Evolutionary conservation across 2,797 vertebrate genomes (phyloP).

Genomic region (Rallus crepitans): DNA sequence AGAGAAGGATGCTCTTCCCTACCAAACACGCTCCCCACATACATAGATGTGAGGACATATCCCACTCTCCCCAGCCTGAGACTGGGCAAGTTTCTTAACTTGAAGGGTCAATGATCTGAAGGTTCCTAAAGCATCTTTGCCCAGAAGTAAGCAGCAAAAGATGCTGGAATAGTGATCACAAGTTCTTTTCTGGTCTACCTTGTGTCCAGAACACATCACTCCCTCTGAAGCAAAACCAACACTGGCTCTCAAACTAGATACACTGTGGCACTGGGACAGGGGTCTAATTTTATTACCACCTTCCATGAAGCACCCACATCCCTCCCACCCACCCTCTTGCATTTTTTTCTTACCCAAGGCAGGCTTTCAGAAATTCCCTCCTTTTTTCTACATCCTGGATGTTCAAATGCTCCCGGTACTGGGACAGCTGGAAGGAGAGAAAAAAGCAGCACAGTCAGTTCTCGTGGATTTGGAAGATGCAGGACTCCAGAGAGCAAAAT

Average conservation of each 20-base stretch:
- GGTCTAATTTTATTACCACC: neutral
- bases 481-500: neutral
- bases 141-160: neutral
- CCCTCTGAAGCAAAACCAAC: neutral
- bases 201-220: neutral
- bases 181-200: neutral
- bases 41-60: neutral
- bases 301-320: neutral
- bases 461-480: neutral
- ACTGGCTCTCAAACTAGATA: neutral
- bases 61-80: neutral
- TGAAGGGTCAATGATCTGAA: neutral
- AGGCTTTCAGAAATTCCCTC: constrained; percentile 92
- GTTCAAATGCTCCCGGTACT: constrained; percentile 91
- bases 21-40: neutral
- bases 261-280: neutral
- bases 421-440: constrained; percentile 84
- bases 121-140: neutral
- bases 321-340: neutral
- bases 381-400: constrained; percentile 88
- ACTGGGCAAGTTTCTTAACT: neutral
- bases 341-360: constrained; percentile 84
- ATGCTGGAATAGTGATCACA: neutral
- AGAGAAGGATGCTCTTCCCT: neutral
- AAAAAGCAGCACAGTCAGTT: neutral